Conservation (phyloP, 2,113 vertebrate genomes). For the Meriones unguiculatus region DNA sequence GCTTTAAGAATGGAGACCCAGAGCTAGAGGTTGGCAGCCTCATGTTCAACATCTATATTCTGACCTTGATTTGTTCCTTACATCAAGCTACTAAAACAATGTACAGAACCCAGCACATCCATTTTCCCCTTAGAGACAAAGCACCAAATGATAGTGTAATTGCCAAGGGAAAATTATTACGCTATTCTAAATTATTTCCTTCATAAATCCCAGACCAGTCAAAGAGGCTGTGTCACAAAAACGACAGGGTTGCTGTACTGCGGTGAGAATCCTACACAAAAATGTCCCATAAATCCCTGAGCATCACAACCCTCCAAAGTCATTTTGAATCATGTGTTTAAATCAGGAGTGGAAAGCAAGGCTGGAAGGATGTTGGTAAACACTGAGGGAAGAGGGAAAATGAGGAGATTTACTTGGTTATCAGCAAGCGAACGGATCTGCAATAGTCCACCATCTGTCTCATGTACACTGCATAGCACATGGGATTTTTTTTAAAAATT, state of each 20-base stretch:
- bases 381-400: conserved; percentile 79
- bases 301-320: conserved; percentile 82
- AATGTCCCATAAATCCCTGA: conserved; percentile 84
- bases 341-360: conserved; percentile 85
- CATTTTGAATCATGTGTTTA: conserved; percentile 85
- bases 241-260: conserved; percentile 81
- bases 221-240: conserved; percentile 86
- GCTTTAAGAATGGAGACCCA: conserved; percentile 23
- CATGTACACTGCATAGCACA: conserved; percentile 56
- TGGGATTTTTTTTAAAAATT: conserved; percentile 42
- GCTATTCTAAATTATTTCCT: conserved; percentile 88
- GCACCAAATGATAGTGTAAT: conserved; percentile 91
- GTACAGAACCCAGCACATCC: conserved; percentile 86
- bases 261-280: conserved; percentile 79
- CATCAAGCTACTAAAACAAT: conserved; percentile 83
- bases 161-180: conserved; percentile 90
- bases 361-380: conserved; percentile 76
- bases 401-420: conserved; percentile 82
- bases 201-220: conserved; percentile 88
- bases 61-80: conserved; percentile 89
- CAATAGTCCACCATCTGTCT: conserved; percentile 59
- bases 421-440: conserved; percentile 63
- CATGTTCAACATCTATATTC: conserved; percentile 76
- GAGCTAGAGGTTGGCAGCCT: conserved; percentile 60
- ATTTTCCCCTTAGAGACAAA: conserved; percentile 89